Evolutionary conservation across 2,888 invertebrate species (phyloP), one percentile per base, ranked within the genome.

Genomic region (Pyrochroa serraticornis): DNA sequence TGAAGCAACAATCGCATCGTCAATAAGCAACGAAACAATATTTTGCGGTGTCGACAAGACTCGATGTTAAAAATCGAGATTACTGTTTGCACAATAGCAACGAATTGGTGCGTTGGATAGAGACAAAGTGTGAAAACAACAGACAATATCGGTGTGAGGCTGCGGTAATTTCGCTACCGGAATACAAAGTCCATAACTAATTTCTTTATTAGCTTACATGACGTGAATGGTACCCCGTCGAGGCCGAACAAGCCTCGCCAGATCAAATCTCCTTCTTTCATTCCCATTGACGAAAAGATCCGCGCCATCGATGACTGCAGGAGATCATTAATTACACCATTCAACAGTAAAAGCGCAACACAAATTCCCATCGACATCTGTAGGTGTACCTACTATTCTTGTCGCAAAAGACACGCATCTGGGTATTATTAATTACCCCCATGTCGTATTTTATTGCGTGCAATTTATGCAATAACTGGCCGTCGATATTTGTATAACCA

Each of bases 161-260:
- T 58, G 49, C 49, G 32, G 46, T 42, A 42, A 42, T 48, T 58
- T 54, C 38, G 72, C 74, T 75, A 75, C 74, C 68, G 74, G 68
- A 69, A 69, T 68, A 72, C 73, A 72, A 72, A 72, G 72, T 70
- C 75, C 76, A 72, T 75, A 74, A 74, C 76, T 71, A 75, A 75
- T 75, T 75, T 74, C 73, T 74, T 75, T 73, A 75, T 76, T 76
- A 75, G 71, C 69, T 73, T 70, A 68, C 65, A 57, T 65, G 61
- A 60, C 63, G 61, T 75, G 72, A 75, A 72, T 70, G 66, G 69
- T 57, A 50, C 63, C 74, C 75, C 64, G 70, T 68, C 58, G 70
- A 46, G 50, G 71, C 64, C 67, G 62, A 69, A 68, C 22, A 22
- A 22, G 22, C 22, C n/a, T n/a, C 22, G 22, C 22, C 46, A 41